A percentile compares a stretch with the other conserved stretches of the same genome.
Conservation (phyloP, 2,888 invertebrate species). For the Megastigmus dorsalis region DNA sequence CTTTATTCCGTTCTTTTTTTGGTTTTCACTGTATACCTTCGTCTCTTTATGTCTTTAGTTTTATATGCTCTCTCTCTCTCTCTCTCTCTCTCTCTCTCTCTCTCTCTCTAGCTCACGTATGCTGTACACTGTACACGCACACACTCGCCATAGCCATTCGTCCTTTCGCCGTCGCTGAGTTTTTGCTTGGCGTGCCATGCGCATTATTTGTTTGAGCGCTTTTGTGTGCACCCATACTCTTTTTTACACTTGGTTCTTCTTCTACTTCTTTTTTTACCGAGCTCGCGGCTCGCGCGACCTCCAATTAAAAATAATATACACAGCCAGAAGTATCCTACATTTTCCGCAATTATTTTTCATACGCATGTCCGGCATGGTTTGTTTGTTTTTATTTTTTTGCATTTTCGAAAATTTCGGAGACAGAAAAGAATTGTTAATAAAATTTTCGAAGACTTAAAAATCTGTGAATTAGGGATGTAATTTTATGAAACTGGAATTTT, state of each 20-base stretch:
- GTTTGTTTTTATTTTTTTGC: neutral
- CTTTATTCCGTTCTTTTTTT: neutral
- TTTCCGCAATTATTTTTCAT: neutral
- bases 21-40: neutral
- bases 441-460: no score
- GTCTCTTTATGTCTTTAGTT: no score
- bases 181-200: constrained; percentile 20
- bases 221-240: neutral
- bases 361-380: neutral
- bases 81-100: constrained; percentile 2
- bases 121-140: no score
- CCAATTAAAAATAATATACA: no score
- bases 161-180: neutral
- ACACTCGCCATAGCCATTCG: constrained; percentile 12
- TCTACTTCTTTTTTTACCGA: no score
- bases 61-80: constrained; percentile 19
- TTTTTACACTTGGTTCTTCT: neutral
- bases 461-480: no score
- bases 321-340: neutral
- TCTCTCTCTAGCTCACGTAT: neutral
- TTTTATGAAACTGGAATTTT: no score
- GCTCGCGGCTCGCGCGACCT: no score
- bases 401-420: no score
- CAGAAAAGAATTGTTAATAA: no score
- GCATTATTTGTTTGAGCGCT: constrained; percentile 20